Evolutionary conservation across 2,113 vertebrate species (phyloP).

Genomic region (Neotoma lepida): DNA sequence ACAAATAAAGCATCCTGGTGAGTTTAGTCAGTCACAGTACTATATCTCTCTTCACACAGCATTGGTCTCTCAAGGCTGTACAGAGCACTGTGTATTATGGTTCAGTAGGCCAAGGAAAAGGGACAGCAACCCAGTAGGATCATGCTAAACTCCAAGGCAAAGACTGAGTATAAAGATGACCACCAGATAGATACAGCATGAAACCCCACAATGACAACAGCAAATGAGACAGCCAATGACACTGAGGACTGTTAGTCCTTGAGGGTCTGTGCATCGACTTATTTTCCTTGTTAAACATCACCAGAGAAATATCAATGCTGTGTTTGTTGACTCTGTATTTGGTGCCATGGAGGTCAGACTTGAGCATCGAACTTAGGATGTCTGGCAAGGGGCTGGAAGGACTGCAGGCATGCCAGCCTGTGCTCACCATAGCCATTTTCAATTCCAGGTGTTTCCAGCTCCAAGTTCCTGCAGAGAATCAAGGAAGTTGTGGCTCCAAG

Average conservation of each 20-base stretch:
- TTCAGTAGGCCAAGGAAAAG: not conserved
- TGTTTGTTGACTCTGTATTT: not conserved
- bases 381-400: accelerated
- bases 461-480: not conserved
- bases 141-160: not conserved
- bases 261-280: not conserved
- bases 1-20: not conserved
- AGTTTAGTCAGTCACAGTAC: not conserved
- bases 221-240: not conserved
- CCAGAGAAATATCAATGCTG: no score
- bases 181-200: no score
- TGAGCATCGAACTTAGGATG: accelerated
- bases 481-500: accelerated
- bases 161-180: not conserved
- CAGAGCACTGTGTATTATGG: not conserved
- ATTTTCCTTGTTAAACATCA: not conserved
- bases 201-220: not conserved
- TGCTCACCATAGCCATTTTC: no score
- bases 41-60: not conserved
- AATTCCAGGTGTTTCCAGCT: not conserved
- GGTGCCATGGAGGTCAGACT: not conserved
- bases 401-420: accelerated
- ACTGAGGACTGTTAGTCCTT: accelerated
- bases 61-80: not conserved
- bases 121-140: not conserved